Base-by-base conservation (phyloP, 1,140 invertebrate species). In the Drusus annulatus region DNA sequence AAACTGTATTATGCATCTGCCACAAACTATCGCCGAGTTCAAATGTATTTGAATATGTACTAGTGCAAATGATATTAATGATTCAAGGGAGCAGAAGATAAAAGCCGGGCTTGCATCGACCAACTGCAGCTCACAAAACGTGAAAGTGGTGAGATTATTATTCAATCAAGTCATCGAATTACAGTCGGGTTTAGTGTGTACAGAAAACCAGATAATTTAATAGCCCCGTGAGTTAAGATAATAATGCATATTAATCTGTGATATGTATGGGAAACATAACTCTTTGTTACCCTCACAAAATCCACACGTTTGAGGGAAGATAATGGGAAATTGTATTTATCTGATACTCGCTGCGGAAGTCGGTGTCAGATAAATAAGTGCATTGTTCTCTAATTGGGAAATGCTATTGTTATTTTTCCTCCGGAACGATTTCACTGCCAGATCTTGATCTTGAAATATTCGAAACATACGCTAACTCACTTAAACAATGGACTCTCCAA, bases 381-480 rank as follows among this genome's bases (percentile, higher is more conserved):
- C 21, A 65, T 65, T 65, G 62, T 65, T 65, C 62, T 65, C 16
- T 28, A 28, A 15, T 25, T 65, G 62, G 28, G 62, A 65, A 65
- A 28, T 28, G 21, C n/a, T 10, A 25, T 28, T 60, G 56, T 21
- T 65, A 28, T 28, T 65, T 25, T 65, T 65, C 21, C 28, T 28
- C 16, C 65, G 31, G n/a, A 36, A 69, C n/a, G 16, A 69, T 69
- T 69, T 69, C 65, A 69, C 65, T 69, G 65, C 45, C 65, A 69
- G 31, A 69, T 69, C 31, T 16, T 69, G 65, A 69, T 69, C 31
- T 69, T 50, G 36, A 69, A 50, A 50, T 45, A 13, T 8, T 45
- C 36, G 36, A 45, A 45, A 45, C 36, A 45, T 8, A 45, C 36
- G 13, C 36, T 13, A 45, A 45, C 10, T 45, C 36, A 13, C 36